Base-by-base conservation (phyloP, 92 coral and sea anemone species). In the Umimayanthus kanabou region DNA sequence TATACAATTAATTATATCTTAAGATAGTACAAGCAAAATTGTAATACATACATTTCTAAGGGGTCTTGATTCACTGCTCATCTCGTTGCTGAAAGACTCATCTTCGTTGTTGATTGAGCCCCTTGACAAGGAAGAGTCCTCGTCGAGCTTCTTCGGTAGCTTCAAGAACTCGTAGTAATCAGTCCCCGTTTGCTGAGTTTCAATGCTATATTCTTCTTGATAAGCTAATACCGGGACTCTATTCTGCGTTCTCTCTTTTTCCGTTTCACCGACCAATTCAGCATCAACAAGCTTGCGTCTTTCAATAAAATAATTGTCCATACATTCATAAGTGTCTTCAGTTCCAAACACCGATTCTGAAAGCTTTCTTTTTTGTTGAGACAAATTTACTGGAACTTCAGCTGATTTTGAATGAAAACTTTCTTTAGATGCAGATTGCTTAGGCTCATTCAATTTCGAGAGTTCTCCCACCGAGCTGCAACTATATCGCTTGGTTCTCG, bases 401-500 rank as follows among this genome's bases (percentile, higher is more conserved):
- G 77, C 43, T 73, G 49, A 20, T 33, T 73, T 18, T 61, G 11
- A 6, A 74, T 5, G 9, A 20, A 39, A 75, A 18, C 16, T 75
- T 37, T 23, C 79, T 18, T 47, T 20, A 7, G 77, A 29, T 28
- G 25, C 11, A 9, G 49, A 0, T 75, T 75, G 42, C 28, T 75
- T 53, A 61, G 20, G 22, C 26, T 61, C 69, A 1, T 20, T 61
- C n/a, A 20, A 61, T 61, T 20, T 8, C 26, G 79, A 75, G 1
- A 75, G 5, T 22, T 75, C 79, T 8, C 79, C 45, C 50, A 40
- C 16, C 9, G 79, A 75, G 45, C 50, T 75, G 20, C 79, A 75
- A 5, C 79, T 75, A 22, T 39, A 75, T 75, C 79, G 29, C 29
- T 75, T 75, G 42, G 53, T 75, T 75, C 79, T 75, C 13, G 79